Percentiles rank a stretch among this genome's conserved stretches.
These are phyloP conservation scores for Matsumyia berberina DNA, from an alignment of 2,888 invertebrate genomes.

Conservation along the genomic window DNA sequence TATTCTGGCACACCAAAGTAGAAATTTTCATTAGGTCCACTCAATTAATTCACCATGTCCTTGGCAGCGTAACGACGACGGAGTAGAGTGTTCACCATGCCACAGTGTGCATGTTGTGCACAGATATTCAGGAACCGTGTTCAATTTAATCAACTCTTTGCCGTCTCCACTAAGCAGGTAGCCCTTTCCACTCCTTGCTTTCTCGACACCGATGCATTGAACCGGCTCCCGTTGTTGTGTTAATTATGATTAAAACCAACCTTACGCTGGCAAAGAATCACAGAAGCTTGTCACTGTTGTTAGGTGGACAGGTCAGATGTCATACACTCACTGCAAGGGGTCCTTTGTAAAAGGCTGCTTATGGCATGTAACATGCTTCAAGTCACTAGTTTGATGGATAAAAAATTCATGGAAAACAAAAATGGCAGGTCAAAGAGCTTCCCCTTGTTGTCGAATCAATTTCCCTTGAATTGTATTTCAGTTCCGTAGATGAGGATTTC, in stretches of 20 bases:
- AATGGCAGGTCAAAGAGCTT: slow-evolving; percentile 43
- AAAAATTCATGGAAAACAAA: slow-evolving; percentile 27
- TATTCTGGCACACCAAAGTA: background rate
- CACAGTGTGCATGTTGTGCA: background rate
- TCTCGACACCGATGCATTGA: too few relatives aligned
- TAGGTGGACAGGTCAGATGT: slow-evolving; percentile 3
- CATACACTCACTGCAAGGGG: background rate
- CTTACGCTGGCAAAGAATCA: background rate
- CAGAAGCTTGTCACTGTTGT: slow-evolving; percentile 7
- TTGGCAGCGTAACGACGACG: background rate
- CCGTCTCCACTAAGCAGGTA: too few relatives aligned
- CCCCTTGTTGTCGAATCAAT: background rate
- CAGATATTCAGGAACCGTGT: background rate
- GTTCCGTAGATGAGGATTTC: background rate
- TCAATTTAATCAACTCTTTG: too few relatives aligned
- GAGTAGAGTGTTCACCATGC: too few relatives aligned
- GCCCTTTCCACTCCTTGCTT: too few relatives aligned
- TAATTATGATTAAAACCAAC: slow-evolving; percentile 35
- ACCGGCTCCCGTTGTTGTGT: background rate
- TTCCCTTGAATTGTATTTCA: background rate
- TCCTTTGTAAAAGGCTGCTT: too few relatives aligned
- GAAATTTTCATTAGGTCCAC: background rate
- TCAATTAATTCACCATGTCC: background rate
- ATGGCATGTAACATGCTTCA: background rate
- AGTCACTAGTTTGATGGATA: slow-evolving; percentile 7